A percentile compares a stretch with the other conserved stretches of the same genome.
Evolutionary conservation across 2,888 invertebrate genomes (phyloP).

Genomic region (Drosophila trichaetosa): DNA sequence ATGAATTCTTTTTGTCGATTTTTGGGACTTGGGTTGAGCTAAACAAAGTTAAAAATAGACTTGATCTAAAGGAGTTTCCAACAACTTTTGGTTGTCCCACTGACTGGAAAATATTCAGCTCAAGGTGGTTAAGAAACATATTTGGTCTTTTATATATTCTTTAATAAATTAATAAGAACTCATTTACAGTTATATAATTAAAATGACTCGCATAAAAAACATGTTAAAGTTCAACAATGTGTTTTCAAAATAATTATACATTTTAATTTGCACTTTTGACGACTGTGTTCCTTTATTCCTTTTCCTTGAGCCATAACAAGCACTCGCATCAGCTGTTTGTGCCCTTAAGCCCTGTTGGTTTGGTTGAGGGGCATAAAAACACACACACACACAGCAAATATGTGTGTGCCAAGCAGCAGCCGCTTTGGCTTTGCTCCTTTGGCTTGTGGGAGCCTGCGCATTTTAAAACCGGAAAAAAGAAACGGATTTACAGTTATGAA

Average conservation of each 20-base stretch:
- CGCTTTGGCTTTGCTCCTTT: slow-evolving; percentile 15
- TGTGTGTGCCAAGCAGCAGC: slow-evolving; percentile 29
- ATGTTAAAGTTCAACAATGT: background rate
- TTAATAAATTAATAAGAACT: background rate
- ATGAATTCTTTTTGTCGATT: background rate
- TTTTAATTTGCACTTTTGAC: background rate
- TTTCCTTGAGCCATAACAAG: background rate
- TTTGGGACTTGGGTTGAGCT: background rate
- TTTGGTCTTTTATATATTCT: background rate
- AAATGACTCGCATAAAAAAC: background rate
- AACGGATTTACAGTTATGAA: slow-evolving; percentile 78
- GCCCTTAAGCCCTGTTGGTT: background rate
- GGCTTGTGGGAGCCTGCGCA: slow-evolving; percentile 31
- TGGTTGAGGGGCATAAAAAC: slow-evolving; percentile 1
- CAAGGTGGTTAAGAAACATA: background rate
- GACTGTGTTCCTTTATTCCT: background rate
- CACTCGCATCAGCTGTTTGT: background rate
- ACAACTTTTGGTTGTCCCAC: background rate
- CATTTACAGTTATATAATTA: background rate
- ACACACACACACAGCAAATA: slow-evolving; percentile 17
- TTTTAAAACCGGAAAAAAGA: slow-evolving; percentile 70
- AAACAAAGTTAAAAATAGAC: background rate
- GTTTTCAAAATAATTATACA: background rate
- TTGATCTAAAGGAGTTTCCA: background rate
- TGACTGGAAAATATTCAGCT: background rate